phyloP scores from a whole-genome alignment of 53 echinoderm and acorn worm genomes.

The Glandiceps talaboti region DNA sequence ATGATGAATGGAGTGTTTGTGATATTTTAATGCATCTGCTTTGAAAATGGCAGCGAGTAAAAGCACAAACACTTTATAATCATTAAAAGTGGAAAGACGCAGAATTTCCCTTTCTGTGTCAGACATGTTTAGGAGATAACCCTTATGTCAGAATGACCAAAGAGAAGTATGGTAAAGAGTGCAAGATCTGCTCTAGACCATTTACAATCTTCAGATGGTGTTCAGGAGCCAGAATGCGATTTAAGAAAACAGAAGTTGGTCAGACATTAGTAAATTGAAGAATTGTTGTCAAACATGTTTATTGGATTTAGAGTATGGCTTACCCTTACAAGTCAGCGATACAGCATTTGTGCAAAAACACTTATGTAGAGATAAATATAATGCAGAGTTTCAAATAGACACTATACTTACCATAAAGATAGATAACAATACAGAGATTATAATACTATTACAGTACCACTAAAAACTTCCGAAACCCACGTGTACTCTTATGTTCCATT shows the following conservation, averaged over 20 bases:
- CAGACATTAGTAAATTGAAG: slow-evolving; percentile 96
- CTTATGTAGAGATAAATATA: too few species aligned
- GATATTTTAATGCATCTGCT: too few species aligned
- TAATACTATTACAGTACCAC: too few species aligned
- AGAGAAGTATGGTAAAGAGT: slow-evolving; percentile 94
- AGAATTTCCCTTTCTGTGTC: slow-evolving; percentile 92
- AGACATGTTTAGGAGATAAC: slow-evolving; percentile 97
- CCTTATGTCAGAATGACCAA: slow-evolving; percentile 98
- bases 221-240: slow-evolving; percentile 95
- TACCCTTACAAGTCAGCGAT: too few species aligned
- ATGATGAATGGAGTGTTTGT: too few species aligned
- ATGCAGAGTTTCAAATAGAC: too few species aligned
- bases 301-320: slow-evolving; percentile 95
- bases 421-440: too few species aligned
- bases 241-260: slow-evolving; percentile 97
- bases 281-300: slow-evolving; percentile 96
- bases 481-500: too few species aligned
- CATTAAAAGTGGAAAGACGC: slow-evolving; percentile 96
- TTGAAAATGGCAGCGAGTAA: slow-evolving; percentile 91
- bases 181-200: slow-evolving; percentile 92
- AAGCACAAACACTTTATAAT: slow-evolving; percentile 90
- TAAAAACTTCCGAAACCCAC: too few species aligned
- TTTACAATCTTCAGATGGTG: slow-evolving; percentile 99
- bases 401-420: too few species aligned
- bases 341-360: too few species aligned